These are phyloP conservation scores for Acanthurus tractus DNA, from an alignment of 2,797 vertebrate genomes.

Conservation along the genomic window DNA sequence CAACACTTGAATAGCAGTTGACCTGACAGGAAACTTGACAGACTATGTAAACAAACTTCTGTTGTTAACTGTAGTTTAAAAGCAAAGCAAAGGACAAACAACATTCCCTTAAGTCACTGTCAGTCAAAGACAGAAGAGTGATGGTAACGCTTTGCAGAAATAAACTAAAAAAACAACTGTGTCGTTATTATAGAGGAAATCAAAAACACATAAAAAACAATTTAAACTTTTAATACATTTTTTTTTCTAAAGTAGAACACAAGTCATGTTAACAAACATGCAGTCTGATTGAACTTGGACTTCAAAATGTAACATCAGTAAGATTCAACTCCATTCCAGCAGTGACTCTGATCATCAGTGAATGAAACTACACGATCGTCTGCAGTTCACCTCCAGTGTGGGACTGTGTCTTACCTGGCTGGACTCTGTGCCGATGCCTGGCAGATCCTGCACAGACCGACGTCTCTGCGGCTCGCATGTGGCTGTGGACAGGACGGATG, in stretches of 20 bases:
- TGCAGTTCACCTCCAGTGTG: not conserved
- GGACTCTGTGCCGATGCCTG: conserved; percentile 91
- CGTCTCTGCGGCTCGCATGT: conserved; percentile 94
- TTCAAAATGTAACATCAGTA: not conserved
- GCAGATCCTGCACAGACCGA: conserved; percentile 97
- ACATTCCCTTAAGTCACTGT: not conserved
- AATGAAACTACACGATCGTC: not conserved
- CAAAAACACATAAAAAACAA: not conserved
- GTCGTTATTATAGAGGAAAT: not conserved
- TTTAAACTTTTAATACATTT: no score
- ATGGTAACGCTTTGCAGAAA: not conserved
- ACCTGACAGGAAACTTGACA: not conserved
- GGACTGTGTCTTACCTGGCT: conserved; percentile 89
- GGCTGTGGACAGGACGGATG: conserved; percentile 75
- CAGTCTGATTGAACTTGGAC: not conserved
- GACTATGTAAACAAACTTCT: not conserved
- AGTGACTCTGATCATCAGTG: not conserved
- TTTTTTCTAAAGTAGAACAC: not conserved
- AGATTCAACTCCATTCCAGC: not conserved
- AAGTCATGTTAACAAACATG: not conserved
- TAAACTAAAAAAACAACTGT: not conserved
- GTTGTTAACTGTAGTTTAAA: not conserved
- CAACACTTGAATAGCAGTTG: not conserved
- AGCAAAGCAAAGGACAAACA: not conserved
- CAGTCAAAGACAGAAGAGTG: not conserved